Conservation (phyloP, 2,888 invertebrate species). For the Lasius fuliginosus region DNA sequence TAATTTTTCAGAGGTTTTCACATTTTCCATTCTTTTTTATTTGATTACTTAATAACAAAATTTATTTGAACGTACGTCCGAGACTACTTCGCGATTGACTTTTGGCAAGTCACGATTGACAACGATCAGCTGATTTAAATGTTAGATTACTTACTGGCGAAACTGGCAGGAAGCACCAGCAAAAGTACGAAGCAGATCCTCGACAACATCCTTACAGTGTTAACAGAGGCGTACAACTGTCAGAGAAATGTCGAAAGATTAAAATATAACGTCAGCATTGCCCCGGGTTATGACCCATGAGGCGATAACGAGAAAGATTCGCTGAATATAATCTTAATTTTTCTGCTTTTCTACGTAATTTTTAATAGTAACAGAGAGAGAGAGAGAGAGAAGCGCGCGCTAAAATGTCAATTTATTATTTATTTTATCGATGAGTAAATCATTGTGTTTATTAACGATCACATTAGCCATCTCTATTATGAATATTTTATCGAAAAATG, state of each 20-base stretch:
- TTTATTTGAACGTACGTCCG: not conserved
- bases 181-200: conserved; percentile 16
- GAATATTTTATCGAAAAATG: not conserved
- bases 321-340: not conserved
- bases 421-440: not conserved
- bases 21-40: not conserved
- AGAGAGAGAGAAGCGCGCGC: not conserved
- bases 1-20: not conserved
- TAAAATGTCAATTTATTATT: not conserved
- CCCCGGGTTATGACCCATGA: not conserved
- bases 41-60: not conserved
- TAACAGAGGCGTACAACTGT: not conserved
- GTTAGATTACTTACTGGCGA: conserved; percentile 2
- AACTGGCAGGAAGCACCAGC: not conserved
- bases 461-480: not conserved
- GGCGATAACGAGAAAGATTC: conserved; percentile 7
- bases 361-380: not conserved
- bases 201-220: not conserved
- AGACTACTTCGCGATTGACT: not conserved
- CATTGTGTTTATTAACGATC: conserved; percentile 5
- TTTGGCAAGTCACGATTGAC: too few relatives aligned
- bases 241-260: not conserved
- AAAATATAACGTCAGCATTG: not conserved
- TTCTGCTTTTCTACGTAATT: not conserved
- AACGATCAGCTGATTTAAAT: not conserved